Evolutionary conservation across 1,140 invertebrate genomes (phyloP).

Genomic region (Tetramorium simillimum): DNA sequence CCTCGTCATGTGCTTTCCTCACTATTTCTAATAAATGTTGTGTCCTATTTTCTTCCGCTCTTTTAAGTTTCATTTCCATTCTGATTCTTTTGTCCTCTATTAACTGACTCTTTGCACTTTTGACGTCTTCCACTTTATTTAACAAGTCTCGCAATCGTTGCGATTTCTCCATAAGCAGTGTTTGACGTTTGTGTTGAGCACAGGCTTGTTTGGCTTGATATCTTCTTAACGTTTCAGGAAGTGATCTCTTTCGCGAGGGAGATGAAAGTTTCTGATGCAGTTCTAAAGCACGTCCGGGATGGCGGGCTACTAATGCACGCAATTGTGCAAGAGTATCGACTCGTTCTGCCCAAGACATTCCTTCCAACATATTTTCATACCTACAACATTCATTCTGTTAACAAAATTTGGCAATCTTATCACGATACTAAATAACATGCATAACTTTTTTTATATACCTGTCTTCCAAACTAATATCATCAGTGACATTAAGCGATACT

Average conservation of each 20-base stretch:
- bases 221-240: constrained; percentile 91
- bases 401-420: constrained; percentile 20
- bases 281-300: constrained; percentile 95
- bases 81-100: constrained; percentile 93
- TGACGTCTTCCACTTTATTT: constrained; percentile 96
- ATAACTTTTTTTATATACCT: constrained; percentile 67
- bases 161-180: constrained; percentile 93
- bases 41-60: constrained; percentile 96
- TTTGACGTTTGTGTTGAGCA: constrained; percentile 91
- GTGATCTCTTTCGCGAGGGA: constrained; percentile 92
- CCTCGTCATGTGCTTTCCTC: constrained; percentile 98
- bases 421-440: background rate
- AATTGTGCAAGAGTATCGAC: constrained; percentile 92
- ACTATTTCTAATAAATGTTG: constrained; percentile 93
- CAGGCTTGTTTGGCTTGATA: constrained; percentile 96
- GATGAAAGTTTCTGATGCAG: constrained; percentile 97
- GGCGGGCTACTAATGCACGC: constrained; percentile 91
- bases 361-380: constrained; percentile 90
- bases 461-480: constrained; percentile 82
- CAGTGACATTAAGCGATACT: constrained; percentile 72
- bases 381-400: constrained; percentile 62
- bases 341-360: constrained; percentile 92
- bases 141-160: constrained; percentile 94
- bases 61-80: constrained; percentile 94
- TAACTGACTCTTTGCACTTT: constrained; percentile 93